Evolutionary conservation across 2,113 vertebrate species (phyloP).

Genomic region (Grus americana): DNA sequence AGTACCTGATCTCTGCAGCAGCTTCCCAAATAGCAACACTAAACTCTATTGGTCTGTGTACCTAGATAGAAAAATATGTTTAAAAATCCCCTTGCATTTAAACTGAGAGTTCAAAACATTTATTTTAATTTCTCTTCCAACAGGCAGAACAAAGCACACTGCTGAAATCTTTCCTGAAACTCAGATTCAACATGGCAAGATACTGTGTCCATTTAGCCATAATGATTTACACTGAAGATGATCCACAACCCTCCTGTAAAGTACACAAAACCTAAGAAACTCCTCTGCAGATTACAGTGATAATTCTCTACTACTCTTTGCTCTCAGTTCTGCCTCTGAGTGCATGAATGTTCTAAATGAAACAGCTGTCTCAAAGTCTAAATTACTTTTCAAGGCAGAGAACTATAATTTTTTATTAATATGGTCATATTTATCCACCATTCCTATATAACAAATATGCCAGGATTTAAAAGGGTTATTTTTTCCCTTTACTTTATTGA

Average conservation of each 20-base stretch:
- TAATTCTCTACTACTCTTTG: background rate
- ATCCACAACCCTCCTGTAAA: background rate
- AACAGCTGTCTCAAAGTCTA: background rate
- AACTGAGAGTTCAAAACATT: background rate
- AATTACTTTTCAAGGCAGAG: conserved; percentile 28
- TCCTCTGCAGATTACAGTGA: background rate
- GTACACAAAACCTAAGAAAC: background rate
- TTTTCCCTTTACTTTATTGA: background rate
- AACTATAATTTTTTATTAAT: background rate
- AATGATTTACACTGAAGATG: background rate
- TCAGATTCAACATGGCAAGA: background rate
- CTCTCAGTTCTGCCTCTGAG: background rate
- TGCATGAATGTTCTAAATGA: background rate
- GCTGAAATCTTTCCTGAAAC: background rate
- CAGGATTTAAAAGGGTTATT: background rate
- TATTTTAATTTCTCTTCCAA: background rate
- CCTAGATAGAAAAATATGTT: background rate
- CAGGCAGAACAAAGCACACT: background rate
- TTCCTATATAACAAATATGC: background rate
- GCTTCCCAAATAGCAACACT: background rate
- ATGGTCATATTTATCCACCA: background rate
- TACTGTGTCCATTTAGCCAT: background rate
- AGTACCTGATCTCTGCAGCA: background rate
- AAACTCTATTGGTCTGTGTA: background rate
- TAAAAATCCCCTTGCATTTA: background rate